Evolutionary conservation across 2,888 invertebrate genomes (phyloP).

Genomic region (Drosophila fungiperda): DNA sequence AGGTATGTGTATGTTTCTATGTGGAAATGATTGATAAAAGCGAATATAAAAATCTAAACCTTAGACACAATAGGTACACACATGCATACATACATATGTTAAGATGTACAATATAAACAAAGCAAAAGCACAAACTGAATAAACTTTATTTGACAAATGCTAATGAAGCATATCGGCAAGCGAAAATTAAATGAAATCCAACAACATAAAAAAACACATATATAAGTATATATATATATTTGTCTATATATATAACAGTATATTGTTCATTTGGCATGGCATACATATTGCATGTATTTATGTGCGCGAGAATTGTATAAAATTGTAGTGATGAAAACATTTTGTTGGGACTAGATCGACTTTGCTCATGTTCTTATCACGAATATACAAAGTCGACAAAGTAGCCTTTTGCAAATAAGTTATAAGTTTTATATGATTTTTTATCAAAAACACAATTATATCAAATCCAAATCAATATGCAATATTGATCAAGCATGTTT

Average conservation of each 20-base stretch:
- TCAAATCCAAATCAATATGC: not conserved
- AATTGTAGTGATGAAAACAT: not conserved
- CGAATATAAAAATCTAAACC: constrained; percentile 14
- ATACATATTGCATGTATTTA: not conserved
- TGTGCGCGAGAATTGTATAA: not conserved
- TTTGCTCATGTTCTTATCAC: not conserved
- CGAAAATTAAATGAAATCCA: constrained; percentile 39
- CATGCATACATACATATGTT: not conserved
- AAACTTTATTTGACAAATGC: constrained; percentile 25
- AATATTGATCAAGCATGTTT: not conserved
- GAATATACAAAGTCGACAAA: not conserved
- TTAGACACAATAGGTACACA: constrained; percentile 9
- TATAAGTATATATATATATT: not conserved
- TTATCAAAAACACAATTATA: not conserved
- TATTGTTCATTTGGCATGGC: not conserved
- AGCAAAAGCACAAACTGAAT: constrained; percentile 1
- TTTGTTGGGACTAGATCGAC: not conserved
- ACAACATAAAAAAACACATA: constrained; percentile 8
- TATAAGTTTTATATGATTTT: no score
- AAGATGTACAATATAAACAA: not conserved
- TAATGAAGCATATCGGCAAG: constrained; percentile 34
- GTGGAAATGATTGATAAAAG: constrained; percentile 24
- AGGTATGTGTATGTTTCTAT: not conserved
- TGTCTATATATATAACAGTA: not conserved
- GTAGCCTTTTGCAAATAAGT: not conserved